phyloP scores from a whole-genome alignment of 2,888 invertebrate genomes.

The Dryomyza anilis region DNA sequence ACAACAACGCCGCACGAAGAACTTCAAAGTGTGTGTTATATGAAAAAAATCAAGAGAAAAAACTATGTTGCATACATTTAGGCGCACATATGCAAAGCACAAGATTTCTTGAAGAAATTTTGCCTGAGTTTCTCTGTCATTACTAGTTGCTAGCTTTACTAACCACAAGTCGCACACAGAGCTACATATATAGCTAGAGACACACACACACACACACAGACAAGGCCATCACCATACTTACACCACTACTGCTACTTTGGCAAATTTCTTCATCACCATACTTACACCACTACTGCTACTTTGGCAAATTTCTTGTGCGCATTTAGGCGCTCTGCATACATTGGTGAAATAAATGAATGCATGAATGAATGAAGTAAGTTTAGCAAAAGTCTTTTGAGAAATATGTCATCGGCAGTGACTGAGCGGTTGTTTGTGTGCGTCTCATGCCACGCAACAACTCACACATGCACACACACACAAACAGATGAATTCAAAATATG shows the following conservation, averaged over 20 bases:
- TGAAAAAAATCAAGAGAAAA: too few relatives aligned
- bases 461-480: too few relatives aligned
- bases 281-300: neutral
- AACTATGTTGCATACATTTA: constrained; percentile 3
- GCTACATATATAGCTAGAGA: neutral
- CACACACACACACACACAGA: neutral
- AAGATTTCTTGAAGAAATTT: constrained; percentile 4
- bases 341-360: too few relatives aligned
- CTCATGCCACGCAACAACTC: too few relatives aligned
- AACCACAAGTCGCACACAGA: neutral
- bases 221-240: constrained; percentile 6
- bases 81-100: neutral
- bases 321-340: neutral
- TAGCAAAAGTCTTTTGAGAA: constrained; percentile 47
- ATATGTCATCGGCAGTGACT: constrained; percentile 52
- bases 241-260: neutral
- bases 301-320: too few relatives aligned
- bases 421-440: constrained; percentile 23
- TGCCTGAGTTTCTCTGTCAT: neutral
- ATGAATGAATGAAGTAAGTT: constrained; percentile 11
- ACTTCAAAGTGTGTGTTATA: neutral
- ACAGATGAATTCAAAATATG: too few relatives aligned
- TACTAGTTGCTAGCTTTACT: neutral
- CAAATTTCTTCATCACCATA: constrained; percentile 21
- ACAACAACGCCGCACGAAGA: too few relatives aligned